Evolutionary conservation across 2,888 invertebrate genomes (phyloP).

Genomic region (Anthoptus insignis): DNA sequence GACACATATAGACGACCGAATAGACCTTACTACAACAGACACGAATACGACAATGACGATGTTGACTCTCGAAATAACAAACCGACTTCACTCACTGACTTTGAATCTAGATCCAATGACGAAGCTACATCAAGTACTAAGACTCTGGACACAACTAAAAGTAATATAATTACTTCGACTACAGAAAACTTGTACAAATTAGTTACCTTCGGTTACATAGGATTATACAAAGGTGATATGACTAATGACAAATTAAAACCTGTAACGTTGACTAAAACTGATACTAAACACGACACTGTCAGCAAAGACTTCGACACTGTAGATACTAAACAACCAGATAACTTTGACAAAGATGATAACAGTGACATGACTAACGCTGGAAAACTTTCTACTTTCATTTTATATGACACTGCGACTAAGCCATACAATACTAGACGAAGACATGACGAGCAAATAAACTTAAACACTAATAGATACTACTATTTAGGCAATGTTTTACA

Average conservation of each 20-base stretch:
- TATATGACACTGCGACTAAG: slow-evolving; percentile 76
- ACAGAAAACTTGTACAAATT: slow-evolving; percentile 79
- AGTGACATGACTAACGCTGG: slow-evolving; percentile 53
- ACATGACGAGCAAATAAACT: slow-evolving; percentile 62
- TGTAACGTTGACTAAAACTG: slow-evolving; percentile 42
- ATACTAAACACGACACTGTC: slow-evolving; percentile 57
- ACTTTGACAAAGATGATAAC: slow-evolving; percentile 36
- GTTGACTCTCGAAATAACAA: slow-evolving; percentile 63
- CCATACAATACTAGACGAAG: slow-evolving; percentile 76
- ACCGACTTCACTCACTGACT: slow-evolving; percentile 64
- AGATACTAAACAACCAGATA: slow-evolving; percentile 55
- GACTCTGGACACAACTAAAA: slow-evolving; percentile 37
- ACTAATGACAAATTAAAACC: slow-evolving; percentile 43
- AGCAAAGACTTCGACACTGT: slow-evolving; percentile 75
- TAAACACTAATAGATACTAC: slow-evolving; percentile 71
- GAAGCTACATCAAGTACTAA: slow-evolving; percentile 47
- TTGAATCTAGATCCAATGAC: slow-evolving; percentile 78
- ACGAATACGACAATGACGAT: slow-evolving; percentile 55
- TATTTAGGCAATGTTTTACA: slow-evolving; percentile 78
- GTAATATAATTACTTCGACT: slow-evolving; percentile 51
- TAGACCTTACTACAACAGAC: slow-evolving; percentile 73
- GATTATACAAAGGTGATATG: slow-evolving; percentile 72
- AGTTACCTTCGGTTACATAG: slow-evolving; percentile 82
- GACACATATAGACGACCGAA: slow-evolving; percentile 77
- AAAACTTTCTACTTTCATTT: slow-evolving; percentile 77